phyloP scores from a whole-genome alignment of 2,888 invertebrate genomes.

The Euphydryas editha region DNA sequence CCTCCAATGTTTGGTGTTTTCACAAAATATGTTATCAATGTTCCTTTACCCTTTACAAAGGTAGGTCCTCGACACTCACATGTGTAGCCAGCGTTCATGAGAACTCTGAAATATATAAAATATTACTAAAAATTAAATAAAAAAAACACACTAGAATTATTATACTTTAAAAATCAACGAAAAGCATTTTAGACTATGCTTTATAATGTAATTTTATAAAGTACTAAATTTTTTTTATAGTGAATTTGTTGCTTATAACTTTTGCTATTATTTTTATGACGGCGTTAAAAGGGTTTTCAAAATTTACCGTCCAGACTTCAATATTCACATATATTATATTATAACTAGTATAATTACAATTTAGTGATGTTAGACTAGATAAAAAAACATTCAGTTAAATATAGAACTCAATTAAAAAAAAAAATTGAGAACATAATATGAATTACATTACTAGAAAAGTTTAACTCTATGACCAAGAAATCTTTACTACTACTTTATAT shows the following conservation, averaged over 20 bases:
- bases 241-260: background rate
- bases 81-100: slow-evolving; percentile 93
- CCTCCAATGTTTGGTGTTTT: slow-evolving; percentile 85
- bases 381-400: too few relatives aligned
- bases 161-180: background rate
- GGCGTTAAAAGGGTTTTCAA: background rate
- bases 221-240: background rate
- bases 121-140: background rate
- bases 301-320: background rate
- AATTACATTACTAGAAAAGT: too few relatives aligned
- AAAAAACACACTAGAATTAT: background rate
- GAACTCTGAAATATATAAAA: slow-evolving; percentile 77
- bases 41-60: slow-evolving; percentile 97
- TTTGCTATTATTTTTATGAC: background rate
- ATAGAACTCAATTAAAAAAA: too few relatives aligned
- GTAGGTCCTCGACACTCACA: slow-evolving; percentile 96
- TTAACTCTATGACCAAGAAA: too few relatives aligned
- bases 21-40: slow-evolving; percentile 95
- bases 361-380: too few relatives aligned
- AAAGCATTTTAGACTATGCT: background rate
- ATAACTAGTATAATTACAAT: too few relatives aligned
- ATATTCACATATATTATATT: background rate
- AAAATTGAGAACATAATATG: too few relatives aligned
- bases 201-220: background rate
- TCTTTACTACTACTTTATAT: too few relatives aligned